Evolutionary conservation across 2,113 vertebrate species (phyloP), one percentile per base, ranked within the genome.

Genomic region (Mormyrus iriodes): DNA sequence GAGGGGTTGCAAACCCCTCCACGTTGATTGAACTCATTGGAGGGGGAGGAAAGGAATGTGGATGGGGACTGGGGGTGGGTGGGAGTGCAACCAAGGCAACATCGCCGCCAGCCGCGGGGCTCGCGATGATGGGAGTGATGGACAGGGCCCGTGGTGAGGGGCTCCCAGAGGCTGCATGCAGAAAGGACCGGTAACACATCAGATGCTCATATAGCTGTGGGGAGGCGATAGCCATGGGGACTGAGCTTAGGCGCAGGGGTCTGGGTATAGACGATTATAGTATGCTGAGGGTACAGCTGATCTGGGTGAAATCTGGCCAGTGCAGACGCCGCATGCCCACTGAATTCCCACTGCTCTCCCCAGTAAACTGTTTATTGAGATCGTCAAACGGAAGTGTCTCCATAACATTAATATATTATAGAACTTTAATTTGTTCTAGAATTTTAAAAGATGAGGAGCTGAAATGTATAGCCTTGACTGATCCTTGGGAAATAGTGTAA

Each of bases 31-130:
- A 88, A 52, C 17, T 52, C 48, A 52, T 31, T 65, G 35, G 49
- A 89, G 90, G 91, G 89, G 86, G 89, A 89, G 10, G 86, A 39
- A 86, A 44, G 48, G 85, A n/a, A 21, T 42, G 83, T 4, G 52
- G 13, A 42, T 83, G 87, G 69, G 88, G 61, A 84, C 91, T 65
- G 69, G 58, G 91, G 39, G 8, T 9, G 21, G 39, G 44, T 84
- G 93, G 93, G 90, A 91, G 93, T 1, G 21, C 2, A 89, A 91
- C 91, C 90, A 92, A 92, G 94, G 94, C 94, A 93, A 95, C 93
- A 93, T 94, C 93, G 94, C 91, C 91, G 94, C 94, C 94, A 95
- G 94, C 94, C 95, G 93, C 93, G 93, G 93, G 90, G 93, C 69
- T 55, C 92, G 90, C 89, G 90, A 93, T 92, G 91, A 91, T 6